Conservation (phyloP, 2,888 invertebrate species). For the Brachyptera putata region DNA sequence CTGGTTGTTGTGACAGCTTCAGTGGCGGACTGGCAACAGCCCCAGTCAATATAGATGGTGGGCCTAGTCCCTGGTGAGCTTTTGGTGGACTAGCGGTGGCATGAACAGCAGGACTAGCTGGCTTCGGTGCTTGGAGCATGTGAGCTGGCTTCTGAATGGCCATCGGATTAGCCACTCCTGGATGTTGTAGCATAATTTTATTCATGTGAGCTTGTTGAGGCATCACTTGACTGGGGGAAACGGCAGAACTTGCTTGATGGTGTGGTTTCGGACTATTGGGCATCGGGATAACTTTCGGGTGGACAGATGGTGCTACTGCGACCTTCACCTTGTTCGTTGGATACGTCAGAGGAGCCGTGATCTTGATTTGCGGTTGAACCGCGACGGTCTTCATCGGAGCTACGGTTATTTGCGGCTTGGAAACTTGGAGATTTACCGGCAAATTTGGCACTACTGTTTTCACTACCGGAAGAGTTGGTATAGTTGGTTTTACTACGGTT, state of each 20-base stretch:
- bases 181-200: background rate
- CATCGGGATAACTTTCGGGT: slow-evolving; percentile 25
- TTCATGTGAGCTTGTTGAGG: slow-evolving; percentile 9
- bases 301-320: slow-evolving; percentile 34
- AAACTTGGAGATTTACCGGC: slow-evolving; percentile 43
- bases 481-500: slow-evolving; percentile 46
- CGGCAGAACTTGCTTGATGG: background rate
- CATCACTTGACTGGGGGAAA: background rate
- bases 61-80: slow-evolving; percentile 33
- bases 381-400: no score
- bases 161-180: background rate
- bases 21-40: slow-evolving; percentile 56
- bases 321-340: slow-evolving; percentile 20
- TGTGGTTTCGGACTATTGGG: background rate
- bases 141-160: background rate
- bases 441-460: slow-evolving; percentile 37
- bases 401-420: slow-evolving; percentile 38
- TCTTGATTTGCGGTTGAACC: slow-evolving; percentile 33
- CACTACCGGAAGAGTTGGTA: slow-evolving; percentile 42
- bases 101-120: slow-evolving; percentile 22
- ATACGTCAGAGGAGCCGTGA: slow-evolving; percentile 40
- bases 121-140: background rate
- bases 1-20: slow-evolving; percentile 47
- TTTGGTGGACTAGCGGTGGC: slow-evolving; percentile 37
- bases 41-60: slow-evolving; percentile 35